Base-by-base conservation (phyloP, 2,113 vertebrate genomes). In the Ploceus nigricollis region DNA sequence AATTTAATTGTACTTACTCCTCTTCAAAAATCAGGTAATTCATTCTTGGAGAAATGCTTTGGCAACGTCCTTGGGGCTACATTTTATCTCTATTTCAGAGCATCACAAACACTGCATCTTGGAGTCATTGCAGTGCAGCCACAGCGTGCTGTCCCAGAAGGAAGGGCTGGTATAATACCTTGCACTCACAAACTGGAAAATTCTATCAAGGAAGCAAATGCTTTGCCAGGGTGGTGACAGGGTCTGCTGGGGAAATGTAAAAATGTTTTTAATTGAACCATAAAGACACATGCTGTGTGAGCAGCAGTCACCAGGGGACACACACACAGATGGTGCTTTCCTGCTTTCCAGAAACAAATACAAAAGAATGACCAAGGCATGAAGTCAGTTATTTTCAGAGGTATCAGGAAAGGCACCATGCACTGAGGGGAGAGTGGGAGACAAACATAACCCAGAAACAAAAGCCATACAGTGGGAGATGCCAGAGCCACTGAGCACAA, bases 21-120 rank as follows among this genome's bases (percentile, higher is more conserved):
- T 56, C 20, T 76, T 76, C 40, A 51, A 30, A 90, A 71, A 76
- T 33, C 70, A 85, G 45, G 27, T 40, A 31, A 25, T 65, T 61
- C 44, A 71, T 35, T 20, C 50, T 82, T 22, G 8, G 37, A 73
- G 54, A 87, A 75, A 56, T 13, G 16, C 9, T 81, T 42, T 1
- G 2, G 23, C 53, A 54, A n/a, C 0, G 1, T 47, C 56, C 28
- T 37, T 48, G 19, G 50, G 42, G 35, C 20, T 63, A 14, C 16
- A 25, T 51, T 35, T 53, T 33, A 20, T 50, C 66, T 73, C 30
- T 25, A 5, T 75, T 66, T 42, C 77, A 81, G 63, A 33, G 30
- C 0, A 0, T 21, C 45, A 57, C 60, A 64, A 87, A 42, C 30
- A 3, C 35, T 66, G 68, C 11, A 4, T 44, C 57, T 72, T 28